Conservation (phyloP, 2,113 vertebrate genomes). For the Chaetorhynchus papuensis region DNA sequence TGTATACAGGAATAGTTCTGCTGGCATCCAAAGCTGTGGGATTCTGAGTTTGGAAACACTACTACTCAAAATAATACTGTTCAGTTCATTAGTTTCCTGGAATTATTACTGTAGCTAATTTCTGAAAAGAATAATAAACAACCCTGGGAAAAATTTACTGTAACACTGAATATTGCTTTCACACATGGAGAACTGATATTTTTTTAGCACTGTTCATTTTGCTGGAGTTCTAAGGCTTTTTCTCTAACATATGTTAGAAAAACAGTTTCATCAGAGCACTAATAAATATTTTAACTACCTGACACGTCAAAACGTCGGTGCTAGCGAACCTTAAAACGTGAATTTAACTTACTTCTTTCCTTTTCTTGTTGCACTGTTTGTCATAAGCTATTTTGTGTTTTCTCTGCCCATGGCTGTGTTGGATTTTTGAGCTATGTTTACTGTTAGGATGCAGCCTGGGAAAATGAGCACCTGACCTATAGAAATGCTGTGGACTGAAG, state of each 20-base stretch:
- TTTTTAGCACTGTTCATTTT: background rate
- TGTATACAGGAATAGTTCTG: background rate
- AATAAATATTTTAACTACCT: background rate
- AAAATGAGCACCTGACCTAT: background rate
- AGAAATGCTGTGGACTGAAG: background rate
- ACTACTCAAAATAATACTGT: background rate
- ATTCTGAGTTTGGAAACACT: slow-evolving; percentile 8
- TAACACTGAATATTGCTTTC: background rate
- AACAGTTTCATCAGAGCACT: background rate
- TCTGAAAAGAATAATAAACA: slow-evolving; percentile 58
- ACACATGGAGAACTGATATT: background rate
- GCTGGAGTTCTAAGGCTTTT: background rate
- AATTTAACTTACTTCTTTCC: background rate
- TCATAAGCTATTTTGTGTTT: background rate
- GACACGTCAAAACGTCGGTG: background rate
- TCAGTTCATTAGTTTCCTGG: slow-evolving; percentile 55
- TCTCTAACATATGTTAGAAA: background rate
- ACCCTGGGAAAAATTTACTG: background rate
- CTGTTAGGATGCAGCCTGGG: background rate
- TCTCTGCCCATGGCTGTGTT: background rate
- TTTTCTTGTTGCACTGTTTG: background rate
- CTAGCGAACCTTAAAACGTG: background rate
- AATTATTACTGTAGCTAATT: slow-evolving; percentile 48
- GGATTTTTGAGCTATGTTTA: background rate
- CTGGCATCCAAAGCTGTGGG: background rate